Percentiles rank a stretch among this genome's conserved stretches.
These are phyloP conservation scores for Patiria miniata DNA, from an alignment of 35 echinoderm and acorn worm genomes.

Conservation along the genomic window DNA sequence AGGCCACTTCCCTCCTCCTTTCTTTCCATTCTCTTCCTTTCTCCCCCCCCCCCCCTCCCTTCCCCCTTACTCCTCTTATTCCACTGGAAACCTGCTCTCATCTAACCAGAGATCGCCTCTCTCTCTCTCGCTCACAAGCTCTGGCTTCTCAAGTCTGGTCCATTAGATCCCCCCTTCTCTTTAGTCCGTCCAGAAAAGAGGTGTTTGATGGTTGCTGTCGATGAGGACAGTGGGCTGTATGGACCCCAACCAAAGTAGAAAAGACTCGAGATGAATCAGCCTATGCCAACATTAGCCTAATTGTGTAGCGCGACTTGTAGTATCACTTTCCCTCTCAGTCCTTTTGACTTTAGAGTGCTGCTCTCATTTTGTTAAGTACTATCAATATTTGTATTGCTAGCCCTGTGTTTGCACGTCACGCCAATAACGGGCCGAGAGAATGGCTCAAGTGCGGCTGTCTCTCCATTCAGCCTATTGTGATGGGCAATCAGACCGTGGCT, in stretches of 20 bases:
- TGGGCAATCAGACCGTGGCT: slow-evolving; percentile 24
- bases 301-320: slow-evolving; percentile 24
- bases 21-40: slow-evolving; percentile 22
- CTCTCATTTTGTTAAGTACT: slow-evolving; percentile 34
- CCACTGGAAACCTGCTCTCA: slow-evolving; percentile 20
- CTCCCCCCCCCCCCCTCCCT: background rate
- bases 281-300: slow-evolving; percentile 30
- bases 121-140: slow-evolving; percentile 19
- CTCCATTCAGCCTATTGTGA: slow-evolving; percentile 16
- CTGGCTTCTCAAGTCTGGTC: slow-evolving; percentile 15
- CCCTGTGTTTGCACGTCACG: slow-evolving; percentile 32
- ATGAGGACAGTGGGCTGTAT: background rate
- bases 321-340: slow-evolving; percentile 27
- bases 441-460: slow-evolving; percentile 11
- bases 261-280: slow-evolving; percentile 3
- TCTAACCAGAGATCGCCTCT: slow-evolving; percentile 19
- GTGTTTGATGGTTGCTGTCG: background rate
- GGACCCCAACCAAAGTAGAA: background rate
- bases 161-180: slow-evolving; percentile 9
- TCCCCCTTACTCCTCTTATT: background rate
- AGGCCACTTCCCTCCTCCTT: slow-evolving; percentile 50
- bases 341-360: slow-evolving; percentile 31
- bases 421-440: slow-evolving; percentile 16
- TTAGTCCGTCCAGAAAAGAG: background rate
- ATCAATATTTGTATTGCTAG: slow-evolving; percentile 30